These are phyloP conservation scores for human (Homo sapiens) DNA, from an alignment of 2,113 vertebrate species.

Conservation along the genomic window GRCh38 chr2:163101001-163101500, in stretches of 20 bases:
- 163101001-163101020: neutral
- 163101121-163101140: neutral
- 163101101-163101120: neutral
- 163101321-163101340: neutral
- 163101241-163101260: neutral
- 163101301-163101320: neutral
- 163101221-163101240: neutral
- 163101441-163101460: neutral
- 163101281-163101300: neutral
- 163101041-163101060: neutral
- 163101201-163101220: neutral
- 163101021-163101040: neutral
- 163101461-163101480: neutral
- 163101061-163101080: neutral
- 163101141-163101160: neutral
- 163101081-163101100: neutral
- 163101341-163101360: neutral
- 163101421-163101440: neutral
- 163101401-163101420: neutral
- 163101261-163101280: neutral
- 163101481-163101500: neutral
- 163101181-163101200: neutral
- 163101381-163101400: neutral
- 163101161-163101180: neutral
- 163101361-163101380: conserved; percentile 1